Percentiles rank a stretch among this genome's conserved stretches.
Conservation (phyloP, 2,888 invertebrate species). For the Laothoe populi region DNA sequence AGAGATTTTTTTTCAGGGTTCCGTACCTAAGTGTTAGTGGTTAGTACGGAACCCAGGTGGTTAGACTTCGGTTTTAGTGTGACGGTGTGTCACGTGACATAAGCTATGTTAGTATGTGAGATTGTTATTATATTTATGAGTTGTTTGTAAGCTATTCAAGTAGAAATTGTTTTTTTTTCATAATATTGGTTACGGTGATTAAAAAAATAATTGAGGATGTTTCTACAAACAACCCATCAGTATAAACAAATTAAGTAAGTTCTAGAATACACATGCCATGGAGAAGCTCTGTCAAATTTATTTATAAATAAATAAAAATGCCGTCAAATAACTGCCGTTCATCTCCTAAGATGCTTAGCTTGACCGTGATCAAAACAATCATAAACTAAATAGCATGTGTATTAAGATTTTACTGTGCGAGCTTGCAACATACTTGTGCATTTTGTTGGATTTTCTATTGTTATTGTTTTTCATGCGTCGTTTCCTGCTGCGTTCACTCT, state of each 20-base stretch:
- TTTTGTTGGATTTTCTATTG: constrained; percentile 69
- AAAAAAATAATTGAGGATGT: background rate
- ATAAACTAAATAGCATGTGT: too few relatives aligned
- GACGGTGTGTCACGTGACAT: background rate
- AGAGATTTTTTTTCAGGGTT: constrained; percentile 15
- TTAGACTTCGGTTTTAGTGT: constrained; percentile 14
- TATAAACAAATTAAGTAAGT: background rate
- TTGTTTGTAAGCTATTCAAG: background rate
- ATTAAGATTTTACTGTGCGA: too few relatives aligned
- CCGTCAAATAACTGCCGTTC: too few relatives aligned
- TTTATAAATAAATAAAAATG: background rate
- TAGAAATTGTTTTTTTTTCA: too few relatives aligned
- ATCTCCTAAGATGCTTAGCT: too few relatives aligned
- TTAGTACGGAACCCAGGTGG: constrained; percentile 2
- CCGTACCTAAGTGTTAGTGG: constrained; percentile 5
- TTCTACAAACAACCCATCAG: background rate
- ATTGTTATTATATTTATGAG: background rate
- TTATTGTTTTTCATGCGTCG: constrained; percentile 81
- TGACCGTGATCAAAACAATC: too few relatives aligned
- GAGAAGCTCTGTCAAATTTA: background rate
- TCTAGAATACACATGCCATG: too few relatives aligned
- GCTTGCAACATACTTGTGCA: constrained; percentile 73
- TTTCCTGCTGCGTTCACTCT: constrained; percentile 83
- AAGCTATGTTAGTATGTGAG: constrained; percentile 8
- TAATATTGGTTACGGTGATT: too few relatives aligned